These are phyloP conservation scores for Tipula helvola DNA, from an alignment of 2,888 invertebrate species.

Conservation along the genomic window DNA sequence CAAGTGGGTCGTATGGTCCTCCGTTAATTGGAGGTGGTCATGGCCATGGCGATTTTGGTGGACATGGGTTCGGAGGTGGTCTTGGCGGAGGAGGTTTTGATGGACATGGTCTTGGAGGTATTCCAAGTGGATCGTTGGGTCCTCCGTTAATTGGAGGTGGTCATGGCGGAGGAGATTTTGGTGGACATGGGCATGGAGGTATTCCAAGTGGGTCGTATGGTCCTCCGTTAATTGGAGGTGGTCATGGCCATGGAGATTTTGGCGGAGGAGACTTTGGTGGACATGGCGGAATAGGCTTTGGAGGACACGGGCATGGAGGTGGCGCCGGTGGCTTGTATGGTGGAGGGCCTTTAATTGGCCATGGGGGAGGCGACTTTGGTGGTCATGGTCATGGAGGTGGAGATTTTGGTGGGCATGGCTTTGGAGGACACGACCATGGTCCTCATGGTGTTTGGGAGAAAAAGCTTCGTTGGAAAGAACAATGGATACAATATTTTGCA, in stretches of 20 bases:
- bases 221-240: constrained; percentile 16
- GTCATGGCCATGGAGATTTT: neutral
- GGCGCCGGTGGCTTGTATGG: neutral
- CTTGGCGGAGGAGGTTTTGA: neutral
- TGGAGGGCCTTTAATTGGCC: constrained; percentile 14
- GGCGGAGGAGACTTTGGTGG: neutral
- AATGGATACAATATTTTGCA: constrained; percentile 58
- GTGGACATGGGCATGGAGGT: constrained; percentile 25
- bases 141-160: no score
- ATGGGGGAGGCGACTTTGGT: constrained; percentile 21
- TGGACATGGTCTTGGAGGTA: no score
- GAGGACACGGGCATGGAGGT: neutral
- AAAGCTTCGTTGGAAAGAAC: constrained; percentile 71
- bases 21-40: constrained; percentile 22
- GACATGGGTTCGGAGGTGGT: constrained; percentile 9
- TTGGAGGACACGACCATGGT: constrained; percentile 24
- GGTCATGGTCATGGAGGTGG: constrained; percentile 29
- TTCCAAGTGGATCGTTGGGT: no score
- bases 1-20: constrained; percentile 19
- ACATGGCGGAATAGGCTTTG: no score
- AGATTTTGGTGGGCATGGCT: constrained; percentile 25
- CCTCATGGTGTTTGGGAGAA: constrained; percentile 60
- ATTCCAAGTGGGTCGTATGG: constrained; percentile 5
- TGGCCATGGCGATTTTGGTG: constrained; percentile 20
- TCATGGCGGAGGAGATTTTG: constrained; percentile 22